phyloP scores from a whole-genome alignment of 2,888 invertebrate species.

The Mechanitis mazaeus region DNA sequence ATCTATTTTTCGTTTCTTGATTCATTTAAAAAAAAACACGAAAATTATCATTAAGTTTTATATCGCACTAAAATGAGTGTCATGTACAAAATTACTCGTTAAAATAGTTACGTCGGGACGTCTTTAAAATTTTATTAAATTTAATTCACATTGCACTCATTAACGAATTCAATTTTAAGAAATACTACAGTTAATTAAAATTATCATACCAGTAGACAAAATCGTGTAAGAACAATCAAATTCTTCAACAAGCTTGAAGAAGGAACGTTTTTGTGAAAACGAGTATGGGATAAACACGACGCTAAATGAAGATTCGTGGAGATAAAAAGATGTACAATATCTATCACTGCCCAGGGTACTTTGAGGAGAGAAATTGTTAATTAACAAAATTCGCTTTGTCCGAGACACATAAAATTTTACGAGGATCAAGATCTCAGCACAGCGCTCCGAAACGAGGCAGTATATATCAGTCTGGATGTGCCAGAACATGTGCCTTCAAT shows the following conservation, averaged over 20 bases:
- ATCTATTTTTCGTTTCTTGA: neutral
- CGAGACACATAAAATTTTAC: conserved; percentile 74
- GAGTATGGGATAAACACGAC: conserved; percentile 31
- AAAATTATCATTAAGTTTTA: conserved; percentile 12
- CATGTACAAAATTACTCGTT: conserved; percentile 22
- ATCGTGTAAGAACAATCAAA: conserved; percentile 9
- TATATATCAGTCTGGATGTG: conserved; percentile 32
- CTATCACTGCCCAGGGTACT: conserved; percentile 59
- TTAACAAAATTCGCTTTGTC: conserved; percentile 76
- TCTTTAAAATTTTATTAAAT: conserved; percentile 25
- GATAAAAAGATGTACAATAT: conserved; percentile 61
- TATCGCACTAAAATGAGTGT: conserved; percentile 19
- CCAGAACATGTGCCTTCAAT: neutral
- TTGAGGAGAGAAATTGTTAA: conserved; percentile 59
- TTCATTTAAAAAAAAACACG: neutral
- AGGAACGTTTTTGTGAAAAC: conserved; percentile 26
- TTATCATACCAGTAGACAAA: conserved; percentile 16
- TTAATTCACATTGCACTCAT: conserved; percentile 13
- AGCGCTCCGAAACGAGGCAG: conserved; percentile 47
- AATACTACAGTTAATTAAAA: conserved; percentile 20
- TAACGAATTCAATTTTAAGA: conserved; percentile 16
- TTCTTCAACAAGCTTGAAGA: neutral
- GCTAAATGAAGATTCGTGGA: conserved; percentile 50
- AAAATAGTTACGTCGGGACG: conserved; percentile 22
- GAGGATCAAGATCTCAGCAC: conserved; percentile 68